phyloP scores from a whole-genome alignment of 2,888 invertebrate species.

The Chelonus formosanus region DNA sequence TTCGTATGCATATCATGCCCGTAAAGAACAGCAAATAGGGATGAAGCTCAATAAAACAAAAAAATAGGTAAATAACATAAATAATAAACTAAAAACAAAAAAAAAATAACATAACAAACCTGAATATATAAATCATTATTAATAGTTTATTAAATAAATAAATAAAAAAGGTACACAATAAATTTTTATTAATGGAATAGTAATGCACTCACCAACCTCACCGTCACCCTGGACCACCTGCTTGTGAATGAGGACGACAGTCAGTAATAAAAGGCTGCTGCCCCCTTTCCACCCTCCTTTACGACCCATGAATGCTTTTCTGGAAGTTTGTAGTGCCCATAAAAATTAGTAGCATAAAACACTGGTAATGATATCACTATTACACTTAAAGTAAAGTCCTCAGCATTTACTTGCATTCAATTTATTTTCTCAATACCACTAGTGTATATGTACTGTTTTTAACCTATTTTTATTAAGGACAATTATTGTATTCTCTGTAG shows the following conservation, averaged over 20 bases:
- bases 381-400: too few species aligned
- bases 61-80: slow-evolving; percentile 1
- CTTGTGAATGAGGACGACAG: slow-evolving; percentile 53
- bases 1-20: slow-evolving; percentile 8
- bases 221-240: slow-evolving; percentile 70
- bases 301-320: slow-evolving; percentile 56
- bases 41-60: background rate
- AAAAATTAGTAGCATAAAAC: background rate
- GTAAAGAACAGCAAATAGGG: background rate
- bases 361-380: too few species aligned
- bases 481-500: too few species aligned
- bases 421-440: too few species aligned
- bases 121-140: too few species aligned
- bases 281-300: slow-evolving; percentile 59
- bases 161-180: too few species aligned
- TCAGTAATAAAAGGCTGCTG: slow-evolving; percentile 49
- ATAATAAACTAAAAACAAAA: background rate
- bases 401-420: too few species aligned
- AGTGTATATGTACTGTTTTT: too few species aligned
- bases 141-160: too few species aligned
- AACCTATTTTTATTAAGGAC: too few species aligned
- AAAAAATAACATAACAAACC: background rate
- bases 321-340: slow-evolving; percentile 35
- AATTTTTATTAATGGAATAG: too few species aligned
- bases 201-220: slow-evolving; percentile 71